These are phyloP conservation scores for Hololepta plana DNA, from an alignment of 2,888 invertebrate species.

Conservation along the genomic window DNA sequence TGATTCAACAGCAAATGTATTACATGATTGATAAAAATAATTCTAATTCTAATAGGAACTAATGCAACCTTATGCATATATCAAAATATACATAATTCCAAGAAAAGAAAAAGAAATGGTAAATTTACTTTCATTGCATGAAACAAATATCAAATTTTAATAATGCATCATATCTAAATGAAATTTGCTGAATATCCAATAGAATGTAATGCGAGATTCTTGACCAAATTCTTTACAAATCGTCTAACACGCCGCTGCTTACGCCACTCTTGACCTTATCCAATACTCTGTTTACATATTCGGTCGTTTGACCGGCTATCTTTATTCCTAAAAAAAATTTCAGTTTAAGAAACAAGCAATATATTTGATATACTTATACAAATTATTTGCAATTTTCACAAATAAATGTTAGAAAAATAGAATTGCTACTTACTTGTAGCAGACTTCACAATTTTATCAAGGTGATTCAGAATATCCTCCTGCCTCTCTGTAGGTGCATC, in stretches of 20 bases:
- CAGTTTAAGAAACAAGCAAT: not conserved
- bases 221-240: constrained; percentile 26
- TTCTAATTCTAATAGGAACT: too few relatives aligned
- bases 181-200: too few relatives aligned
- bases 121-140: too few relatives aligned
- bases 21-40: too few relatives aligned
- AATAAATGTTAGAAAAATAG: constrained; percentile 2
- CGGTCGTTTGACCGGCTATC: constrained; percentile 83
- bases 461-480: constrained; percentile 49
- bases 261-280: constrained; percentile 71
- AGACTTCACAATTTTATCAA: constrained; percentile 48
- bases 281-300: constrained; percentile 83
- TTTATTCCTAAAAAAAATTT: constrained; percentile 43
- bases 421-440: constrained; percentile 46
- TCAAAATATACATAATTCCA: too few relatives aligned
- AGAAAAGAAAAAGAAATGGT: too few relatives aligned
- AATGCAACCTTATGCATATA: too few relatives aligned
- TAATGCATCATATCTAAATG: too few relatives aligned
- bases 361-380: constrained; percentile 3
- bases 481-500: constrained; percentile 31
- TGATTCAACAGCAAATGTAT: too few relatives aligned
- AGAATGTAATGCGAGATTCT: too few relatives aligned
- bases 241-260: constrained; percentile 59
- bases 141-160: too few relatives aligned
- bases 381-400: constrained; percentile 2